Evolutionary conservation across 2,888 invertebrate genomes (phyloP).

Genomic region (Drosophila kuntzei): DNA sequence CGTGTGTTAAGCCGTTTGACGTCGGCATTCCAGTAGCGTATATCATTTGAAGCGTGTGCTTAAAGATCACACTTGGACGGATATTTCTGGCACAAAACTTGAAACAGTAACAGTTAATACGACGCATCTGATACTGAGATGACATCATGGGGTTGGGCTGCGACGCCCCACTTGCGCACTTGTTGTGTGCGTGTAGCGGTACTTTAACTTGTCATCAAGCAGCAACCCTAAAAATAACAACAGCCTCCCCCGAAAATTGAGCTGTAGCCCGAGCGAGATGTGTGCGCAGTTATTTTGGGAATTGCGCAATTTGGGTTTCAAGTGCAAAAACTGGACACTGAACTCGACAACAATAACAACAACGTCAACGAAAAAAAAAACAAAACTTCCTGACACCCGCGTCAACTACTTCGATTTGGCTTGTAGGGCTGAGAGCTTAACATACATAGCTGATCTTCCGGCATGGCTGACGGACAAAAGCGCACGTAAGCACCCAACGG

Average conservation of each 20-base stretch:
- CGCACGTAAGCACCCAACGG: conserved; percentile 53
- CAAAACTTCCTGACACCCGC: conserved; percentile 42
- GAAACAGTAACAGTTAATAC: conserved; percentile 33
- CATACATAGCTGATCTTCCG: conserved; percentile 41
- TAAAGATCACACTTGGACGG: conserved; percentile 12
- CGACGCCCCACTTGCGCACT: conserved; percentile 68
- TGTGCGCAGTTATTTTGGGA: conserved; percentile 65
- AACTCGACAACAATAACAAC: conserved; percentile 39
- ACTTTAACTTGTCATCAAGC: conserved; percentile 48
- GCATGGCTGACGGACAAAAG: conserved; percentile 42
- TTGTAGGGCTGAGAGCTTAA: conserved; percentile 34
- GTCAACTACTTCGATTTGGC: conserved; percentile 9
- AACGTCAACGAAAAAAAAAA: neutral
- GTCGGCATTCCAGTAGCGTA: conserved; percentile 18
- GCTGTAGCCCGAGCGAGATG: conserved; percentile 12
- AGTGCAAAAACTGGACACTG: conserved; percentile 76
- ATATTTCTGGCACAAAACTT: conserved; percentile 24
- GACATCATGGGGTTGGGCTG: conserved; percentile 54
- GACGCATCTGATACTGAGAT: conserved; percentile 18
- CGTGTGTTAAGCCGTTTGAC: conserved; percentile 19
- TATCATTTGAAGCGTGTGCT: conserved; percentile 28
- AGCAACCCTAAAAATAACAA: conserved; percentile 44
- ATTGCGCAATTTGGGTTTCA: conserved; percentile 79
- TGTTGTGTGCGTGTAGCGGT: conserved; percentile 61
- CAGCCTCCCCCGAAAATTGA: conserved; percentile 37